Base-by-base conservation (phyloP, 2,797 vertebrate genomes). In the Salmo trutta region DNA sequence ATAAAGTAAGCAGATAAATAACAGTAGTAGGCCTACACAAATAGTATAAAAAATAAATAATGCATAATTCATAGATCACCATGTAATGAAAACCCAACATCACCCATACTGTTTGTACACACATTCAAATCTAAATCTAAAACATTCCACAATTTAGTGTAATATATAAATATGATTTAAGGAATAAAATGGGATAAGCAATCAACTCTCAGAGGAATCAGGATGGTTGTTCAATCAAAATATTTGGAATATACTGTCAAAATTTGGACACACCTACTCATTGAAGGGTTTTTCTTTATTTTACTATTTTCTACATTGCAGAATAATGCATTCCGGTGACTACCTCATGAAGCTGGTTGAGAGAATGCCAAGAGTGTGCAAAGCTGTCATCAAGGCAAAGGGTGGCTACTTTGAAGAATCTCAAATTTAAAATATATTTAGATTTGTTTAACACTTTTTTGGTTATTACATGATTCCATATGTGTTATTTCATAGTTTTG, bases 1-100 rank as follows among this genome's bases (percentile, higher is more conserved):
- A 6, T 36, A 79, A 59, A 65, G 6, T 24, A 66, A 12, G 64
- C 27, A 54, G 8, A 64, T 70, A 53, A 74, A 74, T 75, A 79
- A 59, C 68, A 71, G 16, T 17, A 59, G 72, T n/a, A 59, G 66
- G n/a, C 67, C 19, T 67, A 71, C 67, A 66, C 33, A 75, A 47
- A 73, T 5, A 69, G 54, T 80, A 78, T 85, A 87, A 84, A 83
- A 85, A 87, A 87, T 84, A 75, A 84, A 82, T 82, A 85, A 78
- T 77, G 33, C 75, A 89, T 83, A 76, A 81, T 82, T 3, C 31
- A 74, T 47, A 64, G 29, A 47, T 64, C 77, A 72, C 10, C 29
- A 27, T 56, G 74, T 73, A 56, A 71, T 56, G 52, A 74, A 84
- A 81, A 81, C 47, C 71, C 73, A 67, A 41, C 83, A 81, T 69